These are phyloP conservation scores for Carapus acus DNA, from an alignment of 2,797 vertebrate species.

Conservation along the genomic window DNA sequence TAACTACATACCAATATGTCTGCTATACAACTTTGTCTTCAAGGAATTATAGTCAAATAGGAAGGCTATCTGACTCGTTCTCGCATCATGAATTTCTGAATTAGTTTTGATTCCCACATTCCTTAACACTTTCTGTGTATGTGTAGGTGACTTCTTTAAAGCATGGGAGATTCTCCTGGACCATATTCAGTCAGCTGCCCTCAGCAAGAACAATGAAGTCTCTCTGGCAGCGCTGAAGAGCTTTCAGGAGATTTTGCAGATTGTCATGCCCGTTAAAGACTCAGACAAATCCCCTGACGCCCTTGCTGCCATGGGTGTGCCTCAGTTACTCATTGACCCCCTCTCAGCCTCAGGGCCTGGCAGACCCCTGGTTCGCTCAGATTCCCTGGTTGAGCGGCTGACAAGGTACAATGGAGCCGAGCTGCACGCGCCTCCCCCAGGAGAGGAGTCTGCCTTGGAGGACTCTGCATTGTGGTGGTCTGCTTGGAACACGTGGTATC, in stretches of 20 bases:
- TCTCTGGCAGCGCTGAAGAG: slow-evolving; percentile 98
- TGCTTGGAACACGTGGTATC: slow-evolving; percentile 96
- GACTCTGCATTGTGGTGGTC: slow-evolving; percentile 97
- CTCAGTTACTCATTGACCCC: slow-evolving; percentile 83
- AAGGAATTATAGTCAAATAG: too few relatives aligned
- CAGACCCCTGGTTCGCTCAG: slow-evolving; percentile 85
- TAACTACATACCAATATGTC: too few relatives aligned
- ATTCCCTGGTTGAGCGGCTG: slow-evolving; percentile 89
- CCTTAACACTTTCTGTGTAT: slow-evolving; percentile 3
- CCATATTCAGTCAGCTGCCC: slow-evolving; percentile 96
- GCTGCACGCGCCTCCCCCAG: slow-evolving; percentile 69
- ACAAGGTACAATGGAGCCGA: slow-evolving; percentile 80
- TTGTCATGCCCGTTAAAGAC: slow-evolving; percentile 88
- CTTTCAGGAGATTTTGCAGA: slow-evolving; percentile 98
- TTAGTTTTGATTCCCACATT: not conserved
- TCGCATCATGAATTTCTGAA: too few relatives aligned
- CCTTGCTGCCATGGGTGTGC: slow-evolving; percentile 84
- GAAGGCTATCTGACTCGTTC: too few relatives aligned
- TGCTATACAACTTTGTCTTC: too few relatives aligned
- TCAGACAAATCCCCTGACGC: slow-evolving; percentile 84
- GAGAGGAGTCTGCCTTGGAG: slow-evolving; percentile 82
- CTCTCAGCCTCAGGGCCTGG: slow-evolving; percentile 80
- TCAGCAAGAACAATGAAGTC: slow-evolving; percentile 98
- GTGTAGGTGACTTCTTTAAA: slow-evolving; percentile 90
- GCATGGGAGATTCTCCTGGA: slow-evolving; percentile 97